Evolutionary conservation across 2,888 invertebrate species (phyloP).

Genomic region (Caenorhabditis afra): DNA sequence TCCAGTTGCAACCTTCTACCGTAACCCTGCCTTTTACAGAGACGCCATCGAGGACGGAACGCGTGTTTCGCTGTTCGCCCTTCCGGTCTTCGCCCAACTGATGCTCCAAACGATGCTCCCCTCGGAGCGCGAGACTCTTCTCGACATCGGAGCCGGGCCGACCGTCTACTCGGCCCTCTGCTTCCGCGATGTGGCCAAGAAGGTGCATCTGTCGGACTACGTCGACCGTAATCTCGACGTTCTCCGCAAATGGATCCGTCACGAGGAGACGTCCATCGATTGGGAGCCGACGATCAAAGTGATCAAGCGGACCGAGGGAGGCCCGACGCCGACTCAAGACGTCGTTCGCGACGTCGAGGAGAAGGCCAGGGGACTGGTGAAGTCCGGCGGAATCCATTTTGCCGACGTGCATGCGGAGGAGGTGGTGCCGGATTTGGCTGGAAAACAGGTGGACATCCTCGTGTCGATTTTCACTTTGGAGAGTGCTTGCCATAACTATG

Average conservation of each 20-base stretch:
- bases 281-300: conserved; percentile 74
- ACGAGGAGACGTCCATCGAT: conserved; percentile 58
- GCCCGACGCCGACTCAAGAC: conserved; percentile 45
- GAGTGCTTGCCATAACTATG: conserved; percentile 73
- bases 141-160: conserved; percentile 76
- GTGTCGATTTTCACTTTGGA: conserved; percentile 78
- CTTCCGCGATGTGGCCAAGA: conserved; percentile 74
- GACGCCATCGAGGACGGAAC: conserved; percentile 75
- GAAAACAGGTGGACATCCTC: conserved; percentile 68
- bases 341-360: conserved; percentile 63
- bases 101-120: conserved; percentile 65
- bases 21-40: conserved; percentile 57
- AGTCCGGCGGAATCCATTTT: conserved; percentile 71
- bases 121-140: conserved; percentile 66
- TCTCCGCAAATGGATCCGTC: conserved; percentile 61
- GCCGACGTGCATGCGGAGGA: conserved; percentile 72
- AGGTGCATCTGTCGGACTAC: conserved; percentile 74
- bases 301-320: conserved; percentile 74
- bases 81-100: conserved; percentile 76
- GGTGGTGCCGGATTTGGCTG: conserved; percentile 62
- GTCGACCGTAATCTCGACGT: conserved; percentile 71
- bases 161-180: conserved; percentile 77
- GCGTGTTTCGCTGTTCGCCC: conserved; percentile 75
- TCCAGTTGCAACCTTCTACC: neutral
- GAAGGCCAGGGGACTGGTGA: conserved; percentile 59